Evolutionary conservation across 2,888 invertebrate species (phyloP), one percentile per base, ranked within the genome.

Genomic region (Panzeria rudis): DNA sequence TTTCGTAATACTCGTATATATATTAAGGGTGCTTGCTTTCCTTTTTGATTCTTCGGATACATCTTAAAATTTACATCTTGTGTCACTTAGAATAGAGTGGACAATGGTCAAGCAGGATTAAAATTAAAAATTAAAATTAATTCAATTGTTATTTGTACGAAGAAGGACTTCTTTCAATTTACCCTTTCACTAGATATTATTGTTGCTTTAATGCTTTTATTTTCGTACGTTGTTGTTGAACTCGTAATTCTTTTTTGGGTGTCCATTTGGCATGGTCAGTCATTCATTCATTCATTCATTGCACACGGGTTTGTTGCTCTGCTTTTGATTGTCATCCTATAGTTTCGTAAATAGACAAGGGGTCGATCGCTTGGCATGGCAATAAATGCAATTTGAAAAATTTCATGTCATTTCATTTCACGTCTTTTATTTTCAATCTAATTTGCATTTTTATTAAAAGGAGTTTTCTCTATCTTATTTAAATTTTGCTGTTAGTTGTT

Each of bases 101-200:
- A 87, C 88, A 88, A 88, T 86, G 88, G 88, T 88, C 88, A 88
- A 87, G 86, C 86, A 61, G 66, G 79, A 85, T 86, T 86, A 86
- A 86, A 82, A 85, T 83, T 59, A 68, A 56, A 71, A 83, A 83
- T 81, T 23, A 73, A 86, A 88, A 84, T 87, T 86, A 87, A 87
- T 87, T 86, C 87, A 86, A 86, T 87, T 87, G 83, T 80, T 73
- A 71, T 82, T 66, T 59, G 29, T 29, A 75, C 52, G 3, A 17
- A 17, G 35, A 59, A 59, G 59, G 35, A 32, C 23, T 72, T 66
- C 25, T 56, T 68, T n/a, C 3, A 9, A 11, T 78, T 50, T 61
- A 41, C 6, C 38, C 17, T 59, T 38, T 78, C 20, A 59, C 17
- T 69, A 9, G 25, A 38, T 50, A 38, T 25, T 68, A 13, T 41